Percentiles rank a stretch among this genome's conserved stretches.
Evolutionary conservation across 2,113 vertebrate genomes (phyloP).

Genomic region (Rhodinocichla rosea): DNA sequence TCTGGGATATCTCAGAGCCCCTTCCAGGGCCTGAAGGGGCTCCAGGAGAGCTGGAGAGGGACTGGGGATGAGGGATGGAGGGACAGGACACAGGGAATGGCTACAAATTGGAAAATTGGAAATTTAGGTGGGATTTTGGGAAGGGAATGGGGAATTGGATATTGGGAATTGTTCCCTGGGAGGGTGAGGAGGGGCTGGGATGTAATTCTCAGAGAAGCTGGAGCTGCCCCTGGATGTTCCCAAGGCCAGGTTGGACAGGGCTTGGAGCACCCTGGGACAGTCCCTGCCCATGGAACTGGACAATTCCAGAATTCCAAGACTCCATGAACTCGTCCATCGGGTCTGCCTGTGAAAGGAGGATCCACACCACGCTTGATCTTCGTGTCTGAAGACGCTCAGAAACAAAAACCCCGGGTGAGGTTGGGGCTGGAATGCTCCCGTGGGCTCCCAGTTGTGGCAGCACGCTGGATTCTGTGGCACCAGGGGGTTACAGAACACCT

Average conservation of each 20-base stretch:
- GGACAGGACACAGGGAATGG: not conserved
- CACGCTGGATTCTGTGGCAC: not conserved
- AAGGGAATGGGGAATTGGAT: too few relatives aligned
- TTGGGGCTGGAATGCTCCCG: not conserved
- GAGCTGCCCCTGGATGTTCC: not conserved
- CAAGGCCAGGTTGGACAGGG: not conserved
- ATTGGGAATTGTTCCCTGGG: not conserved
- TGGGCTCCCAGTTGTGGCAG: constrained; percentile 15
- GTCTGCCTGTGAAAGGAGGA: not conserved
- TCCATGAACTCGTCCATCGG: not conserved
- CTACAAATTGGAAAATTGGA: not conserved
- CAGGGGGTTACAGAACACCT: not conserved
- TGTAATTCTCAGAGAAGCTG: not conserved
- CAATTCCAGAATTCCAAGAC: not conserved
- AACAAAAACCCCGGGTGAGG: not conserved
- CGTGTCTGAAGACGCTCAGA: not conserved
- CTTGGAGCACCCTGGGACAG: not conserved
- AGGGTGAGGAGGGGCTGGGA: not conserved
- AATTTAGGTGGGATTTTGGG: not conserved
- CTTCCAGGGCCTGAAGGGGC: not conserved
- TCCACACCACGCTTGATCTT: not conserved
- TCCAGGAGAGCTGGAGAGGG: not conserved
- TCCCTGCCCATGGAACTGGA: fast-evolving
- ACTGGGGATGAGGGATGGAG: not conserved
- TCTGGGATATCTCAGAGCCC: not conserved